Evolutionary conservation across 2,113 vertebrate species (phyloP).

Genomic region (Lycocorax pyrrhopterus): DNA sequence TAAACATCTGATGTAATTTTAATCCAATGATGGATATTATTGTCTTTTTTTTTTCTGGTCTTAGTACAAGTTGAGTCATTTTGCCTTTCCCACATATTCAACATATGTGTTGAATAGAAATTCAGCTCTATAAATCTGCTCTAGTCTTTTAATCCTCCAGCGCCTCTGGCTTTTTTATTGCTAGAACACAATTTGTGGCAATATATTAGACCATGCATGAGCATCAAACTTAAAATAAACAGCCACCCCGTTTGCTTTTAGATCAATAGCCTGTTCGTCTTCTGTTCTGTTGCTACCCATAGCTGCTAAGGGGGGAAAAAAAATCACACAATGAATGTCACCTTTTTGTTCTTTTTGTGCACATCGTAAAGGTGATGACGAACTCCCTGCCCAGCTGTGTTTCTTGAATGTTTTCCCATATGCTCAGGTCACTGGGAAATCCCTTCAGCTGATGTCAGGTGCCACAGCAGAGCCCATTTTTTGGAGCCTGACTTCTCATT

Average conservation of each 20-base stretch:
- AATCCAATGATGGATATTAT: neutral
- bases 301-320: neutral
- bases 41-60: neutral
- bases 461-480: neutral
- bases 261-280: slow-evolving; percentile 22
- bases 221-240: slow-evolving; percentile 21
- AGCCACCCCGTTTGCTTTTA: neutral
- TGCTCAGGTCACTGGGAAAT: neutral
- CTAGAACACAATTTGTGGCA: neutral
- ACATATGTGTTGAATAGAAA: neutral
- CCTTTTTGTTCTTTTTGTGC: neutral
- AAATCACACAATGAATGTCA: neutral
- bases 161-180: neutral
- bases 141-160: neutral
- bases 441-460: neutral
- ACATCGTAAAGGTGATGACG: neutral
- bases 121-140: neutral
- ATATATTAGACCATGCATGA: neutral
- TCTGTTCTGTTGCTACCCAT: neutral
- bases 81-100: neutral
- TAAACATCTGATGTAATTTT: neutral
- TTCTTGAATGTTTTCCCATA: neutral
- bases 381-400: neutral
- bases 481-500: neutral
- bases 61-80: neutral